A percentile compares a stretch with the other conserved stretches of the same genome.
Evolutionary conservation across 2,888 invertebrate species (phyloP).

Genomic region (Apodemia mormo): DNA sequence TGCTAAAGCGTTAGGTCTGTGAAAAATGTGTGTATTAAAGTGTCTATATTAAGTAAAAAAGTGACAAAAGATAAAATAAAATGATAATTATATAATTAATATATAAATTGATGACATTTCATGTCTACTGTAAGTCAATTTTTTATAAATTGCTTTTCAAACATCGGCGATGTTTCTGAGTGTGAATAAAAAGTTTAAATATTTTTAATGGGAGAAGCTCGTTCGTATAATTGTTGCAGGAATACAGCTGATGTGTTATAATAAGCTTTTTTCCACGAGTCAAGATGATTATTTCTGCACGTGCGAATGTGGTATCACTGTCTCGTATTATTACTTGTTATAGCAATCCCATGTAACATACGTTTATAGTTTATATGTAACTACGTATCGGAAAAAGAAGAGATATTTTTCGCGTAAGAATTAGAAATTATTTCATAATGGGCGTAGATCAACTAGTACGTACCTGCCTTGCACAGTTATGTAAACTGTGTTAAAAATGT

Average conservation of each 20-base stretch:
- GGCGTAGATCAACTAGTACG: too few relatives aligned
- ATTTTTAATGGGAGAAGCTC: neutral
- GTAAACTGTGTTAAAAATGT: too few relatives aligned
- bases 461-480: too few relatives aligned
- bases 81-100: conserved; percentile 4
- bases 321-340: neutral
- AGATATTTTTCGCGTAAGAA: too few relatives aligned
- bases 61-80: conserved; percentile 8
- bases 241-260: conserved; percentile 37
- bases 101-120: conserved; percentile 13
- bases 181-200: conserved; percentile 8
- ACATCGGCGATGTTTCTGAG: neutral
- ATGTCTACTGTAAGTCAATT: conserved; percentile 9
- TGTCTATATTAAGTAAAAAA: neutral
- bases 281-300: conserved; percentile 31
- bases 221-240: neutral
- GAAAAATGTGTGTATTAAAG: neutral
- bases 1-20: neutral
- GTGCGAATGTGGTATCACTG: conserved; percentile 30
- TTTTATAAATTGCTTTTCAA: neutral
- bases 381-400: too few relatives aligned
- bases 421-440: too few relatives aligned
- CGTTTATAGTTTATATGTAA: too few relatives aligned
- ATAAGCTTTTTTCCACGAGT: conserved; percentile 43
- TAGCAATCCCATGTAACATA: conserved; percentile 2